Evolutionary conservation across 1,140 invertebrate species (phyloP), one percentile per base, ranked within the genome.

Genomic region (Drosophila cardini): DNA sequence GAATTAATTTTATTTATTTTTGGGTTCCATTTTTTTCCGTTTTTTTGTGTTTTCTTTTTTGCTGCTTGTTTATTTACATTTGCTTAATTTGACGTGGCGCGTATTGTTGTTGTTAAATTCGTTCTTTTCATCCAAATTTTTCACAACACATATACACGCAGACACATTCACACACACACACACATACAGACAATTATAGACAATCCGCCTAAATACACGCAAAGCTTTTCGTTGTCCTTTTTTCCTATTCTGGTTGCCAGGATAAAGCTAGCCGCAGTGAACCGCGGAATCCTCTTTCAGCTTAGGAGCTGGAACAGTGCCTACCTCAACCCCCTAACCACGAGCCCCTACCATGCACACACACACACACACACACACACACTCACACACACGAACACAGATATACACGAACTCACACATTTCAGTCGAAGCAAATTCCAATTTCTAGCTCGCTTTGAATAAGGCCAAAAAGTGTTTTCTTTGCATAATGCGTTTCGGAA

Each of bases 1-100:
- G 82, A 85, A 85, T 86, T 86, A 86, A 86, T 78, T 85, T 81
- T 65, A 78, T 86, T 85, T 86, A 62, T 72, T 85, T 86, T 74
- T 81, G 52, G 48, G 15, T 38, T 67, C 60, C 21, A 55, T 72
- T 36, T 21, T 45, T 11, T 7, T 16, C 2, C 30, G 7, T 16
- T 43, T 53, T 53, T 32, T 30, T 21, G 42, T 18, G 7, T 43
- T 56, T 46, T 40, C 32, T 30, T 43, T 42, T 43, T 26, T 57
- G 21, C 21, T 15, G 8, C 15, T 57, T 85, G 73, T 80, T 85
- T 72, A 78, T 80, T 85, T 85, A 72, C 64, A 78, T 80, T 75
- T 72, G 78, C 81, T 68, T 72, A 80, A 85, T 80, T 85, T 85
- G 69, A 48, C 61, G 30, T 21, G 43, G 42, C 72, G 56, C 55